phyloP scores from a whole-genome alignment of 2,888 invertebrate species.

The Eristalis intricaria region DNA sequence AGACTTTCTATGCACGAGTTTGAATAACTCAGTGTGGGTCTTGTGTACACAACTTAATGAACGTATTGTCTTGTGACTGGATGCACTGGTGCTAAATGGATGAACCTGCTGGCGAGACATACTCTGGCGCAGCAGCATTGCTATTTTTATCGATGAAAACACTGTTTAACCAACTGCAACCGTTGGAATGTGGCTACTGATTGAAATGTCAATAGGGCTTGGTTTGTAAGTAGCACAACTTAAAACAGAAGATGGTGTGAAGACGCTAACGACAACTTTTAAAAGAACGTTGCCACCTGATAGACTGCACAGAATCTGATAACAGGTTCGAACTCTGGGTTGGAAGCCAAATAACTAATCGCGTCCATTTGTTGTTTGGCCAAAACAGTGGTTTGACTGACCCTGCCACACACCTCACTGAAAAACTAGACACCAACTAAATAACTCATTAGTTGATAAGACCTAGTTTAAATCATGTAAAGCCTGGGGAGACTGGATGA shows the following conservation, averaged over 20 bases:
- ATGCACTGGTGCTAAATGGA: background rate
- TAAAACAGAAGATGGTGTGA: background rate
- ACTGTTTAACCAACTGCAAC: background rate
- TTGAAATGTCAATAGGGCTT: background rate
- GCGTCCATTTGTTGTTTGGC: too few relatives aligned
- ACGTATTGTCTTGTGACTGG: conserved; percentile 3
- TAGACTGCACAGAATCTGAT: too few relatives aligned
- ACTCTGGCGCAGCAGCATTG: background rate
- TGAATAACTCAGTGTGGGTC: conserved; percentile 7
- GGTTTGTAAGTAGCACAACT: background rate
- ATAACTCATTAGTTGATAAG: too few relatives aligned
- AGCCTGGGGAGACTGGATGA: too few relatives aligned
- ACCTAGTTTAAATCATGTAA: too few relatives aligned
- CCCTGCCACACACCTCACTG: too few relatives aligned
- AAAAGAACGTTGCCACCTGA: too few relatives aligned
- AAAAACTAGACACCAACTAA: too few relatives aligned
- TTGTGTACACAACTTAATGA: conserved; percentile 28
- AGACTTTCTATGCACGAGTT: conserved; percentile 22
- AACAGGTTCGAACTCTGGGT: too few relatives aligned
- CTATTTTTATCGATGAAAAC: conserved; percentile 1
- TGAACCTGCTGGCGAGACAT: background rate
- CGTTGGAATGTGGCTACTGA: background rate
- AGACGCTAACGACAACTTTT: background rate
- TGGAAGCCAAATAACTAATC: too few relatives aligned
- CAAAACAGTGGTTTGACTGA: too few relatives aligned